Evolutionary conservation across 2,113 vertebrate species (phyloP).

Genomic region (Chlorodrepanis virens): DNA sequence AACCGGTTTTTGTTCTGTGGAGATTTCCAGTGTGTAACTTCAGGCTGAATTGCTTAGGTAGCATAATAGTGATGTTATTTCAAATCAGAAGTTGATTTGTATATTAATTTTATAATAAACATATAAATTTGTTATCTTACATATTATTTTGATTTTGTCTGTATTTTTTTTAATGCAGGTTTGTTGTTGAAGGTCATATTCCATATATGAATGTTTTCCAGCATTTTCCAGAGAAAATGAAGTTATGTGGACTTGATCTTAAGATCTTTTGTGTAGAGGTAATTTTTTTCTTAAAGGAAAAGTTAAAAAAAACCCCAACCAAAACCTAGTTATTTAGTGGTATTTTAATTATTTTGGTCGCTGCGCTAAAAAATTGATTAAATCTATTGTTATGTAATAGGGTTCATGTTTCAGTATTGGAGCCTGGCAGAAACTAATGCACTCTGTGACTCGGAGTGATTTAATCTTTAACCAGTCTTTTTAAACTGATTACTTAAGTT

Average conservation of each 20-base stretch:
- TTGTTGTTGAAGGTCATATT: conserved; percentile 75
- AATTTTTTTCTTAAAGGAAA: neutral
- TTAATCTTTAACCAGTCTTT: conserved; percentile 26
- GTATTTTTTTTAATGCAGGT: conserved; percentile 44
- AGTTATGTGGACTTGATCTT: conserved; percentile 73
- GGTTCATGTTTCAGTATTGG: neutral
- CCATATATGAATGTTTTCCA: conserved; percentile 76
- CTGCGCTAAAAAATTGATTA: neutral
- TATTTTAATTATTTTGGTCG: neutral
- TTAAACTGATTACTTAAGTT: neutral
- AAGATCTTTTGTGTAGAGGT: conserved; percentile 77
- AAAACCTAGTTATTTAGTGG: neutral
- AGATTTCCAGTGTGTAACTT: neutral
- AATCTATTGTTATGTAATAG: neutral
- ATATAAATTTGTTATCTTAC: neutral
- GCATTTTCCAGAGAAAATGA: conserved; percentile 78
- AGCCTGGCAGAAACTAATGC: neutral
- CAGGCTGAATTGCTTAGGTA: neutral
- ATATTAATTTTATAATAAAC: neutral
- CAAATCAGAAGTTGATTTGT: neutral
- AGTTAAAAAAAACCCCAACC: fast-evolving
- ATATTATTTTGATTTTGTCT: neutral
- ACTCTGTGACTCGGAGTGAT: neutral
- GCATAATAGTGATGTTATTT: neutral
- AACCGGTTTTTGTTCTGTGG: neutral